Base-by-base conservation (phyloP, 2,113 vertebrate genomes). In the Leptobrachium leishanense region DNA sequence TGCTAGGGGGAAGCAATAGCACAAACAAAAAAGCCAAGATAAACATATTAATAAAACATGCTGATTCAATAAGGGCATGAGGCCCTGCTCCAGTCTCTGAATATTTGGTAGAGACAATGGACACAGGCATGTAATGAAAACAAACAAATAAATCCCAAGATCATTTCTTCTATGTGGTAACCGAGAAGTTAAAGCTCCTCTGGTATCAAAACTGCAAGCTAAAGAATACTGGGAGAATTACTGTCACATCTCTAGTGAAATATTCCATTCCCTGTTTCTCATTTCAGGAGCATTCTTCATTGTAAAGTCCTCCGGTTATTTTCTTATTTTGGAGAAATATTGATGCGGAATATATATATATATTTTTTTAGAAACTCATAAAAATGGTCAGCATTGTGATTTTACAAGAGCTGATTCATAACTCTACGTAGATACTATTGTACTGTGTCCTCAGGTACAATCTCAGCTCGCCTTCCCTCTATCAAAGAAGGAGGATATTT, bases 301-400 rank as follows among this genome's bases (percentile, higher is more conserved):
- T 70, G 67, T 46, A 77, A 76, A 69, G 46, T 62, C 75, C 54
- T 59, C 40, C 53, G 57, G 75, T 77, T 77, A 59, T 69, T 77
- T 50, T 69, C 54, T 77, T 77, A 69, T 68, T 76, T 76, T 54
- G 50, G 46, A 76, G 65, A 57, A 42, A 76, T 76, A 76, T 42
- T 76, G 75, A 68, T 55, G 64, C 42, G 65, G n/a, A 76, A 68
- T 13, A 41, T 76, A 31, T 31, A 31, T 31, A 31, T 31, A 31
- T 31, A 31, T 76, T 71, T 70, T 76, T 76, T 8, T 43, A 54
- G 9, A 5, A 44, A 39, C 74, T 68, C 39, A 67, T 76, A 76
- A 76, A 76, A 76, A 68, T 31, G 50, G 65, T 77, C 66, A 77
- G 67, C 75, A 77, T 69, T 69, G 66, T 69, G 75, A 77, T 46